These are phyloP conservation scores for Choreutis nemorana DNA, from an alignment of 2,888 invertebrate species.

Conservation along the genomic window DNA sequence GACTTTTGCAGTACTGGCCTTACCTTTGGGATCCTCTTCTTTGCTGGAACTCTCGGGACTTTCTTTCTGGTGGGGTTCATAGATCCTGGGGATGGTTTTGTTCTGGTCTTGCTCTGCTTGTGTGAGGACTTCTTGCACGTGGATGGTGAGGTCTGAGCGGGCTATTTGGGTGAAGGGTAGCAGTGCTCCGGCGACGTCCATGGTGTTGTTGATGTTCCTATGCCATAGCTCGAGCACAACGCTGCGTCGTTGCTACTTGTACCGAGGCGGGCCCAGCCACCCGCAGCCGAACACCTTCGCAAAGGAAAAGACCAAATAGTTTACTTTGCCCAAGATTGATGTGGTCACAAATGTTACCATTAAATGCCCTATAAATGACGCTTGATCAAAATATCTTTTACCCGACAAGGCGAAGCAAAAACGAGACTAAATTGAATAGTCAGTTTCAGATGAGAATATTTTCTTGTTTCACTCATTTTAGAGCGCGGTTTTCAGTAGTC, in stretches of 20 bases:
- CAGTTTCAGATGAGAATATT: too few relatives aligned
- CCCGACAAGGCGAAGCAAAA: too few relatives aligned
- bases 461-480: too few relatives aligned
- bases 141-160: conserved; percentile 50
- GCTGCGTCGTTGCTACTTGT: conserved; percentile 71
- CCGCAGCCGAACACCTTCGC: conserved; percentile 73
- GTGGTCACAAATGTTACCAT: too few relatives aligned
- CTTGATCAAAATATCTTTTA: too few relatives aligned
- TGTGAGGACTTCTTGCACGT: conserved; percentile 52
- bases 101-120: conserved; percentile 29
- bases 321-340: too few relatives aligned
- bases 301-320: too few relatives aligned
- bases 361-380: too few relatives aligned
- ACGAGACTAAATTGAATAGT: too few relatives aligned
- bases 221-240: conserved; percentile 65
- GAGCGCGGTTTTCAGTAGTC: too few relatives aligned
- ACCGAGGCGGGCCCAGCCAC: conserved; percentile 70
- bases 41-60: conserved; percentile 18
- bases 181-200: conserved; percentile 59
- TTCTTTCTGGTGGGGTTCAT: conserved; percentile 31
- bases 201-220: conserved; percentile 62
- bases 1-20: conserved; percentile 13
- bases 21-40: conserved; percentile 16
- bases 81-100: conserved; percentile 14
- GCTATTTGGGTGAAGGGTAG: conserved; percentile 55